These are phyloP conservation scores for Agapornis roseicollis DNA, from an alignment of 2,113 vertebrate genomes.

Conservation along the genomic window DNA sequence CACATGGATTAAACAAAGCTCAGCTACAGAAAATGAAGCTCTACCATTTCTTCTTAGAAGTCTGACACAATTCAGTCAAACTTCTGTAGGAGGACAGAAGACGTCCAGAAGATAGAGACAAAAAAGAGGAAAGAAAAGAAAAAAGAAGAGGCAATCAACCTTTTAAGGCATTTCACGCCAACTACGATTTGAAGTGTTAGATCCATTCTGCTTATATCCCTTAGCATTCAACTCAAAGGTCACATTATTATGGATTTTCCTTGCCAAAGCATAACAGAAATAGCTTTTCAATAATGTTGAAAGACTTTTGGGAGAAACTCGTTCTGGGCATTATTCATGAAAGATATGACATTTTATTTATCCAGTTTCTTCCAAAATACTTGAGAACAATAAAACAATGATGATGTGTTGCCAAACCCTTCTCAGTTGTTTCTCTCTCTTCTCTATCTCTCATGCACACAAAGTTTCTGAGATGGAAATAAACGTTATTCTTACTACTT, in stretches of 20 bases:
- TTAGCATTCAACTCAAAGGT: constrained; percentile 26
- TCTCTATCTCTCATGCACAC: neutral
- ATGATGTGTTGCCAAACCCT: neutral
- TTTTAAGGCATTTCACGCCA: neutral
- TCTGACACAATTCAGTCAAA: neutral
- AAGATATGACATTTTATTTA: constrained; percentile 25
- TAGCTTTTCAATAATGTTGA: constrained; percentile 51
- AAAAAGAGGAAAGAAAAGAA: neutral
- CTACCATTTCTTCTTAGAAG: neutral
- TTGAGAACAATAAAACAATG: neutral
- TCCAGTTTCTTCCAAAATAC: constrained; percentile 28
- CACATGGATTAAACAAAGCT: constrained; percentile 14
- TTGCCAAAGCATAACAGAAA: constrained; percentile 17
- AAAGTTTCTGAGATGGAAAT: neutral
- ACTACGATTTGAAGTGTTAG: neutral
- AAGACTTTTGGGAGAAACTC: constrained; percentile 29
- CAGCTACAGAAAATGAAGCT: constrained; percentile 19
- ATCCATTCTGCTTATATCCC: neutral
- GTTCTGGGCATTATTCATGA: constrained; percentile 12
- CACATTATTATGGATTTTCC: constrained; percentile 47
- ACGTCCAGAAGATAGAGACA: neutral
- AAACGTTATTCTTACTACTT: neutral
- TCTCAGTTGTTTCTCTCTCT: neutral
- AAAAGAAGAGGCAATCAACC: neutral
- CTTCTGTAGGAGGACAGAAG: neutral